Evolutionary conservation across 2,113 vertebrate genomes (phyloP).

Genomic region (Agelaius phoeniceus): DNA sequence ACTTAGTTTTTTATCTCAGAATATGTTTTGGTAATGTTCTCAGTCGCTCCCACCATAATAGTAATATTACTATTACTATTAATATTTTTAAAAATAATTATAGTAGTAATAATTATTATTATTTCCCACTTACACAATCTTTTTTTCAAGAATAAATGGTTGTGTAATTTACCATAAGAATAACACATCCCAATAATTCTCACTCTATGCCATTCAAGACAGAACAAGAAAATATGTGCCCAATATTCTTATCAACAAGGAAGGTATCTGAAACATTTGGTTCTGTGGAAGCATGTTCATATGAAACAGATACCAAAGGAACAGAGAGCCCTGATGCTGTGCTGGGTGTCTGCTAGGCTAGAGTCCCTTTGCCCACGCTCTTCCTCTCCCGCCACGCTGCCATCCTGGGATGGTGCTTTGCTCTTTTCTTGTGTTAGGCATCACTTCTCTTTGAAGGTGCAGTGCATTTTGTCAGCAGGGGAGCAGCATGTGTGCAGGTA

Average conservation of each 20-base stretch:
- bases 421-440: neutral
- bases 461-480: neutral
- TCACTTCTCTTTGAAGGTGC: accelerated
- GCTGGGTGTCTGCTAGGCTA: neutral
- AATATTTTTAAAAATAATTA: neutral
- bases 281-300: neutral
- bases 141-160: neutral
- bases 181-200: neutral
- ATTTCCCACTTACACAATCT: neutral
- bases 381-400: neutral
- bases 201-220: neutral
- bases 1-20: neutral
- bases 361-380: accelerated
- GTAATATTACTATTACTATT: neutral
- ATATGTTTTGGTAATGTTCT: neutral
- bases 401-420: neutral
- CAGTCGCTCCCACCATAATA: neutral
- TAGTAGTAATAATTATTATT: accelerated
- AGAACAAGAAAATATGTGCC: neutral
- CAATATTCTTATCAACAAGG: neutral
- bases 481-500: neutral
- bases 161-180: neutral
- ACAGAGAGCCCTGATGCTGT: neutral
- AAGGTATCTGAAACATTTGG: neutral
- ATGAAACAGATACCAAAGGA: neutral